Base-by-base conservation (phyloP, 2,797 vertebrate genomes). In the Takifugu rubripes region DNA sequence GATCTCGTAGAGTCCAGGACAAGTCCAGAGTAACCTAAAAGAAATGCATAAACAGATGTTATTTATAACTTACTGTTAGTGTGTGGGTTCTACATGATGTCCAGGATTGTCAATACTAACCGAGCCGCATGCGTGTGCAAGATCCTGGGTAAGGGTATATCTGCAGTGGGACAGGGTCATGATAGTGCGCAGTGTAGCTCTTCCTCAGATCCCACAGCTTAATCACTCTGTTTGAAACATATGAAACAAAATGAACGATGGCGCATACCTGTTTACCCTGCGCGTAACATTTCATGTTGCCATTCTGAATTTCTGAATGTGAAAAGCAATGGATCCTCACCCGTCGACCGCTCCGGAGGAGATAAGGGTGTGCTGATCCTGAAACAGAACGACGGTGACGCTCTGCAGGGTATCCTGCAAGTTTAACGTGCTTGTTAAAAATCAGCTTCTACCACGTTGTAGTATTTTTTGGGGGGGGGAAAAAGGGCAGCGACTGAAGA, bases 161-260 rank as follows among this genome's bases (percentile, higher is more conserved):
- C 86, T 92, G 94, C 68, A 92, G 77, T 0, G 97, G 91, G 27
- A 92, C 43, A 0, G 95, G 94, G 52, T 96, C 95, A 26, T 94
- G 94, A 3, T 89, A 91, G 67, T 92, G 91, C 0, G 84, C 56
- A 0, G 89, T 90, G 29, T 99, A 98, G 87, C 91, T 96, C 81
- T 94, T 98, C 60, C 97, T 93, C 61, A 99, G 74, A 82, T 99
- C 97, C 97, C 97, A 99, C 54, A 95, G 86, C 79, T 99, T 99
- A 76, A 99, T 90, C 25, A 93, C 90, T 16, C 97, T 99, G 83
- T 45, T 54, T 9, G 15, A 40, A 5, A 40, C 1, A 14, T 45
- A 58, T 0, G 2, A 55, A n/a, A 59, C 0, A 11, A 52, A 10
- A 53, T 12, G 0, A 44, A 9, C 2, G 0, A 56, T 0, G 0